Evolutionary conservation across 2,113 vertebrate genomes (phyloP), one percentile per base, ranked within the genome.

Genomic region (Ornithorhynchus anatinus): DNA sequence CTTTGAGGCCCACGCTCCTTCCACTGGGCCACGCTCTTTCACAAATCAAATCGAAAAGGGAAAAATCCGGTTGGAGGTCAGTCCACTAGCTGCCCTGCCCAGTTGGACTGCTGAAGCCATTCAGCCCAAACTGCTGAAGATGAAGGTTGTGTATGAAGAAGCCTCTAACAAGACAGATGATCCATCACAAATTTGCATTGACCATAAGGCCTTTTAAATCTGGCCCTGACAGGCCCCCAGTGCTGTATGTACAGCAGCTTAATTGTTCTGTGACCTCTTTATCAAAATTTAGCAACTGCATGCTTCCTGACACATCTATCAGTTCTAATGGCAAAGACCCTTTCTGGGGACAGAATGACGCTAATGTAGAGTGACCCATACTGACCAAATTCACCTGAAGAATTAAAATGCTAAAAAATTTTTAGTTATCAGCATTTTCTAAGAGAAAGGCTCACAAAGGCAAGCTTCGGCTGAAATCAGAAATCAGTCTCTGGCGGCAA

Each of bases 381-480:
- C 6, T 27, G 29, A 48, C 44, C 14, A 27, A 27, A 48, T 57
- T 64, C 40, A 64, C 22, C 23, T 11, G 50, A 27, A 61, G 8
- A 22, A 61, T 50, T 48, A 68, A 37, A 36, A 37, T n/a, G 22
- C 40, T 54, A 60, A 77, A 8, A 29, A 66, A 47, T 51, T 44
- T 32, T 13, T 59, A 19, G 56, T n/a, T n/a, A n/a, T n/a, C n/a
- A 77, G 48, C 44, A 66, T 14, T 69, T 73, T 51, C 44, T 77
- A 42, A 31, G 53, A 38, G 37, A 50, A 44, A 58, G 40, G 59
- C 68, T 52, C 40, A 68, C 53, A 44, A 62, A 80, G 39, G 39
- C 22, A 54, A 54, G 44, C 22, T 80, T 66, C n/a, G n/a, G n/a
- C n/a, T n/a, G 53, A 76, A 80, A 69, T 59, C 22, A 62, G 37